A percentile compares a stretch with the other conserved stretches of the same genome.
phyloP scores from a whole-genome alignment of 2,797 vertebrate genomes.

The Rhyacichthys aspro region DNA sequence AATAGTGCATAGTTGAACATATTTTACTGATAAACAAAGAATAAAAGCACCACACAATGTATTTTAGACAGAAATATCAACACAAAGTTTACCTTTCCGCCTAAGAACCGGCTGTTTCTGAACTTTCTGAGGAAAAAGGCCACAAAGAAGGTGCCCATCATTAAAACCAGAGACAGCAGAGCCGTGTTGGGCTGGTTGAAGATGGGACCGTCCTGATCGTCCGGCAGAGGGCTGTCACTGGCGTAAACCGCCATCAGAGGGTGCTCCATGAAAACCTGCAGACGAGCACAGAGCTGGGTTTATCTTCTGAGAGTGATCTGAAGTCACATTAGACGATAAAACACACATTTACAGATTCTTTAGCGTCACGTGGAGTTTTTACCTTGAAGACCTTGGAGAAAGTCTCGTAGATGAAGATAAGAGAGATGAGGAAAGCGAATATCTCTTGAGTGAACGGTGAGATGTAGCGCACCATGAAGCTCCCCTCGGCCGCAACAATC shows the following conservation, averaged over 20 bases:
- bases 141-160: constrained; percentile 98
- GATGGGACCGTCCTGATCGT: constrained; percentile 12
- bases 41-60: no score
- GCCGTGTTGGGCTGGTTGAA: constrained; percentile 95
- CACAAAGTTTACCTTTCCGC: constrained; percentile 92
- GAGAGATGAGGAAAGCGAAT: constrained; percentile 96
- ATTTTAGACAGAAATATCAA: no score
- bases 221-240: constrained; percentile 4
- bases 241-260: constrained; percentile 89
- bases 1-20: no score
- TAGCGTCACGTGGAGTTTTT: constrained; percentile 26
- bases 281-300: constrained; percentile 6
- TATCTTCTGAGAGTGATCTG: no score
- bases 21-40: no score
- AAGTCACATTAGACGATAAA: no score
- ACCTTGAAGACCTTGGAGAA: constrained; percentile 96
- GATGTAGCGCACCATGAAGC: constrained; percentile 96
- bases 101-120: constrained; percentile 95
- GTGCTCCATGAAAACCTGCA: constrained; percentile 94
- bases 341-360: no score
- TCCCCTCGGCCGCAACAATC: constrained; percentile 94
- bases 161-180: constrained; percentile 94
- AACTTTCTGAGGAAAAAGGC: constrained; percentile 98
- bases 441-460: constrained; percentile 98
- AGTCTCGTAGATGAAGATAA: constrained; percentile 99